Percentiles rank a stretch among this genome's conserved stretches.
Evolutionary conservation across 1,140 invertebrate genomes (phyloP).

Genomic region (Leptopilina boulardi): DNA sequence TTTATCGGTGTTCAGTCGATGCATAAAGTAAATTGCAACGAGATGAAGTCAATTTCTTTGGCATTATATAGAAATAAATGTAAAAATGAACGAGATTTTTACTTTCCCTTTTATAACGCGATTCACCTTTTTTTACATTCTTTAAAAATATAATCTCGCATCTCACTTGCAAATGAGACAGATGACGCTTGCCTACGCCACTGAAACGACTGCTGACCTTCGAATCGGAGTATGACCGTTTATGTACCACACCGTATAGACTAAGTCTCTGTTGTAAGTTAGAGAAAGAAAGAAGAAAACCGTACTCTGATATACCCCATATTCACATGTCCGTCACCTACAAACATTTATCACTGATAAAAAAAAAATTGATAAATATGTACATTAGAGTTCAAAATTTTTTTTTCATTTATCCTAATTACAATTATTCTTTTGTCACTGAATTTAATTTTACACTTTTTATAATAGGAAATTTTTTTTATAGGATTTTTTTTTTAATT

Average conservation of each 20-base stretch:
- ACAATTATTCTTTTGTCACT: no score
- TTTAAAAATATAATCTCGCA: background rate
- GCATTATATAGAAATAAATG: background rate
- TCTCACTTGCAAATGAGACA: conserved; percentile 26
- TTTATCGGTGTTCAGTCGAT: background rate
- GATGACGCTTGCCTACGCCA: conserved; percentile 61
- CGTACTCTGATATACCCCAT: conserved; percentile 30
- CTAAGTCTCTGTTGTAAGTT: conserved; percentile 33
- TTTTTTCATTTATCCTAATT: no score
- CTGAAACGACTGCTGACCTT: conserved; percentile 68
- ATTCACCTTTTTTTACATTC: background rate
- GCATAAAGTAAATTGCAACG: conserved; percentile 5
- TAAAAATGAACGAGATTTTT: background rate
- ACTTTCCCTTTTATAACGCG: conserved; percentile 28
- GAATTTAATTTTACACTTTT: no score
- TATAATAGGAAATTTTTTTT: background rate
- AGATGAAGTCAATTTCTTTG: conserved; percentile 3
- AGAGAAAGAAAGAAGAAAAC: conserved; percentile 33
- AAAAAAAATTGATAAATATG: conserved; percentile 3
- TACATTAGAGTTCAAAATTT: background rate
- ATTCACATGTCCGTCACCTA: conserved; percentile 17
- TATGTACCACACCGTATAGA: conserved; percentile 56
- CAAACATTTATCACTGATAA: conserved; percentile 30
- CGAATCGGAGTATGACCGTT: conserved; percentile 70
- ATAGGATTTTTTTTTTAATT: background rate